These are phyloP conservation scores for Rhombomys opimus DNA, from an alignment of 2,113 vertebrate species.

Conservation along the genomic window DNA sequence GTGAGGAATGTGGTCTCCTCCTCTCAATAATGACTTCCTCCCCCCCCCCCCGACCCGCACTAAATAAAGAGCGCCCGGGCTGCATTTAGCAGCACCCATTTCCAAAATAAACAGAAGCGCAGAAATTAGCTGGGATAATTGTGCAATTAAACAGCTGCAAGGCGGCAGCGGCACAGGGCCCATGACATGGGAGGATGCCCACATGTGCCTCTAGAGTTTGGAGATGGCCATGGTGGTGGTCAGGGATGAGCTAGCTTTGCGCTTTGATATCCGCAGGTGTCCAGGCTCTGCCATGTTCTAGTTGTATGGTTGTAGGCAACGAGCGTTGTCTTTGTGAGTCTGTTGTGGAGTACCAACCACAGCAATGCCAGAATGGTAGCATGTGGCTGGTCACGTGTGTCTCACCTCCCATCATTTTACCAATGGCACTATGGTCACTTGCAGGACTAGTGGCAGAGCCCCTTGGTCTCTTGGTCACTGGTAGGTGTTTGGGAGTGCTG, in stretches of 20 bases:
- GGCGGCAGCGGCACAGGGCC: neutral
- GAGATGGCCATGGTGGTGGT: fast-evolving
- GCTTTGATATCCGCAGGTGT: fast-evolving
- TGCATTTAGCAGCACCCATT: neutral
- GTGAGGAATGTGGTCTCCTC: neutral
- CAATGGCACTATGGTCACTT: neutral
- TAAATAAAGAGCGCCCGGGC: slow-evolving; percentile 25
- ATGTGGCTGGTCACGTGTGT: fast-evolving
- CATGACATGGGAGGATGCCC: neutral
- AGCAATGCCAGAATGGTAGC: fast-evolving
- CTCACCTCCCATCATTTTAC: neutral
- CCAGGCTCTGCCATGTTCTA: fast-evolving
- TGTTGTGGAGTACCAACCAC: fast-evolving
- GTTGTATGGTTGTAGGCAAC: neutral
- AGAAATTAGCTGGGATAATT: neutral
- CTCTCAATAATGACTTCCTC: slow-evolving; percentile 17
- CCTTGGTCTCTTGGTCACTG: neutral
- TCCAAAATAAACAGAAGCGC: slow-evolving; percentile 19
- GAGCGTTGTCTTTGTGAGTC: fast-evolving
- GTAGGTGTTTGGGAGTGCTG: neutral
- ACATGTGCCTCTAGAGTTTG: fast-evolving
- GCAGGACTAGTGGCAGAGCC: neutral
- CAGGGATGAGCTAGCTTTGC: fast-evolving
- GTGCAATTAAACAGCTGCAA: slow-evolving; percentile 19
- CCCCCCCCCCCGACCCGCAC: slow-evolving; percentile 35